These are phyloP conservation scores for Apis dorsata DNA, from an alignment of 1,140 invertebrate genomes.

Conservation along the genomic window DNA sequence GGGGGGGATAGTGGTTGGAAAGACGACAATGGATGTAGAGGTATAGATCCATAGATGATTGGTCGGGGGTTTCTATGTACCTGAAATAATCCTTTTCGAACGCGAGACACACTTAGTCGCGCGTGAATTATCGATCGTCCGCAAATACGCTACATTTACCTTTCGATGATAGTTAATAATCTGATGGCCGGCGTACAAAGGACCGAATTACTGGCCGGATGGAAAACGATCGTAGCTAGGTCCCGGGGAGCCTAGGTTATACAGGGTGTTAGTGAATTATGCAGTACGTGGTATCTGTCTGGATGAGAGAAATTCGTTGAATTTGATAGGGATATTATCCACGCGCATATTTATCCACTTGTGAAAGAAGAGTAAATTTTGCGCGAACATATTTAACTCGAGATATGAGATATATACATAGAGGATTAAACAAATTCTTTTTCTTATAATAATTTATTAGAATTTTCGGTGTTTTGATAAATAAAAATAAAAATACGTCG, in stretches of 20 bases:
- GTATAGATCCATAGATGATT: background rate
- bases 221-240: slow-evolving; percentile 32
- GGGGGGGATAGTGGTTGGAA: background rate
- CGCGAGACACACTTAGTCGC: slow-evolving; percentile 58
- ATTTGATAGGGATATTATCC: background rate
- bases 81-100: slow-evolving; percentile 61
- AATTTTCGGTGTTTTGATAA: no score
- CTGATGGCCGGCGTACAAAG: slow-evolving; percentile 68
- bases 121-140: slow-evolving; percentile 71
- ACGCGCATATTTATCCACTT: no score
- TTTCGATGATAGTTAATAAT: slow-evolving; percentile 77
- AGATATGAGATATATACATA: no score
- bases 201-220: slow-evolving; percentile 68
- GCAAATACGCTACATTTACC: slow-evolving; percentile 65
- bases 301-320: background rate
- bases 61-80: slow-evolving; percentile 3
- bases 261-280: slow-evolving; percentile 30
- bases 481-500: no score
- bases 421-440: no score
- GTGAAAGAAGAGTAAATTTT: background rate
- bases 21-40: slow-evolving; percentile 17
- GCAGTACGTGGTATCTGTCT: background rate
- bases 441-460: no score
- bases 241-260: background rate
- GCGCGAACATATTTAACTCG: no score